Evolutionary conservation across 2,888 invertebrate species (phyloP), one percentile per base, ranked within the genome.

Genomic region (Eilema sororculum): DNA sequence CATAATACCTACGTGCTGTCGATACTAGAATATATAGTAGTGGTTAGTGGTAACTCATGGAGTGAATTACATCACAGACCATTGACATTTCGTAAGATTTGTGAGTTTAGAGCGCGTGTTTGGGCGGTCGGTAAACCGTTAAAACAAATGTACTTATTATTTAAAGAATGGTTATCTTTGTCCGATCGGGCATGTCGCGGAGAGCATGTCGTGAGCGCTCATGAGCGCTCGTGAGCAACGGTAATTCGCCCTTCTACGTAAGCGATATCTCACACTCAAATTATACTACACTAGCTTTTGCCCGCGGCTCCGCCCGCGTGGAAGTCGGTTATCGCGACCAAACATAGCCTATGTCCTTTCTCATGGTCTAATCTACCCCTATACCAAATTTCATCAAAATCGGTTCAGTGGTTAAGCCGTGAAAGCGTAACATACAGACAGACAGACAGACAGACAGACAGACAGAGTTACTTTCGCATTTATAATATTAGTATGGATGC

Each of bases 21-120:
- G 33, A 52, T 52, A 52, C 33, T 68, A 30, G 62, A 57, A 62
- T 8, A 25, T 22, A 22, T 22, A 52, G 33, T 33, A 52, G 22
- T 22, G 22, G 67, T 52, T 33, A 52, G 22, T 22, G 22, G 67
- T 52, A 41, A 22, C 52, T 72, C 62, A 72, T 75, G 68, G 77
- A 75, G 77, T 75, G 16, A 68, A 69, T 85, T 84, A 80, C 82
- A 74, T 82, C 83, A 87, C 71, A 72, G 64, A 66, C 68, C 64
- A 77, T 74, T 83, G 80, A 80, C 79, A 84, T 86, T 85, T 80
- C 74, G 79, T 87, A 86, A 88, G 84, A 82, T 85, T 63, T 79
- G 78, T 78, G 81, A 81, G 84, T 83, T 84, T 78, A 75, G 65
- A 70, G 60, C 66, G 68, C 72, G 80, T 67, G 68, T 67, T 71